phyloP scores from a whole-genome alignment of 1,140 invertebrate genomes.

The Habropoda laboriosa region DNA sequence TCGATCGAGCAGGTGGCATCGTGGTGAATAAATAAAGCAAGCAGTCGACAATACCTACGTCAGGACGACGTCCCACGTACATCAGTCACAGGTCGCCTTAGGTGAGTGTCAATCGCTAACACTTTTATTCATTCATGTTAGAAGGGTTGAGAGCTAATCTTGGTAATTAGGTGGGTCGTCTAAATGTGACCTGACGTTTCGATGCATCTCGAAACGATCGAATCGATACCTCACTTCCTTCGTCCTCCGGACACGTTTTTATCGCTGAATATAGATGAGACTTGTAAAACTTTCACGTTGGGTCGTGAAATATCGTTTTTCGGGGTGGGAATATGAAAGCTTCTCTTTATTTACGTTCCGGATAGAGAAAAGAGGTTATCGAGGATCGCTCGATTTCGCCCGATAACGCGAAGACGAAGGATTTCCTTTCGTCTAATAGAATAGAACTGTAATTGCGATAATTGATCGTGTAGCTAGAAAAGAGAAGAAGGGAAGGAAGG shows the following conservation, averaged over 20 bases:
- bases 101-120: conserved; percentile 65
- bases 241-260: background rate
- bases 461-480: no score
- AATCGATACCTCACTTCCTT: background rate
- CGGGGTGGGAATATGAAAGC: background rate
- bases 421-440: no score
- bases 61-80: conserved; percentile 75
- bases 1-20: conserved; percentile 55
- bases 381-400: no score
- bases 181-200: conserved; percentile 9
- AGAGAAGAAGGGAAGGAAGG: no score
- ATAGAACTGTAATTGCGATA: background rate
- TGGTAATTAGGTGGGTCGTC: conserved; percentile 62
- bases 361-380: background rate
- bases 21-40: conserved; percentile 55
- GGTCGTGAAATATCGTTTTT: background rate
- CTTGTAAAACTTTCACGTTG: background rate
- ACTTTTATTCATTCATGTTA: conserved; percentile 46
- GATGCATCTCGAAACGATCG: background rate
- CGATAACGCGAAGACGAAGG: no score
- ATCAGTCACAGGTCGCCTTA: conserved; percentile 70
- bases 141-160: conserved; percentile 56
- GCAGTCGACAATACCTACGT: conserved; percentile 58
- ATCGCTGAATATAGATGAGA: background rate
- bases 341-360: background rate